Percentiles rank a stretch among this genome's conserved stretches.
These are phyloP conservation scores for Tyto alba DNA, from an alignment of 2,113 vertebrate genomes.

Conservation along the genomic window DNA sequence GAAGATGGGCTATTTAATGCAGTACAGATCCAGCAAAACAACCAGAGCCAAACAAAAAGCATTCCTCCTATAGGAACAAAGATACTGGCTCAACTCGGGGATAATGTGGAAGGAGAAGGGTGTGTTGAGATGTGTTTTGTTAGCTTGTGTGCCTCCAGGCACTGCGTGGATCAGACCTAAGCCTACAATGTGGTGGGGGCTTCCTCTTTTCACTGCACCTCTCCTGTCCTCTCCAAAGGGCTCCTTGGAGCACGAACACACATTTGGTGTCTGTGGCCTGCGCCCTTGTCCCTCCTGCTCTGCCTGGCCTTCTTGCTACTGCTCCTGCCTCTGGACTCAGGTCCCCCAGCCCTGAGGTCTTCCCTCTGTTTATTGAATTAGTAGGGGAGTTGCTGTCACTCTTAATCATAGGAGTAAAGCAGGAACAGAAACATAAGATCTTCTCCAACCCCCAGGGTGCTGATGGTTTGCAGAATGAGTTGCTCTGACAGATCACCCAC, in stretches of 20 bases:
- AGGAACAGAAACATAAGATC: background rate
- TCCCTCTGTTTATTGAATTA: background rate
- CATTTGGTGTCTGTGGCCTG: background rate
- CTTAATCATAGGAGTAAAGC: background rate
- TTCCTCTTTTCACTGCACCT: background rate
- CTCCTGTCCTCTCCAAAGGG: background rate
- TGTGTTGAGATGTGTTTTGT: background rate
- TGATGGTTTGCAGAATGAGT: background rate
- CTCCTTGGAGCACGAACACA: background rate
- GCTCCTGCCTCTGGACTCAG: background rate
- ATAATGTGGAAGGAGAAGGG: background rate
- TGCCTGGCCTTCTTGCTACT: background rate
- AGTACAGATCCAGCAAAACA: conserved; percentile 24
- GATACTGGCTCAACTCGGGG: background rate
- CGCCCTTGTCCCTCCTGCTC: background rate
- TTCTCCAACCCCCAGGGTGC: background rate
- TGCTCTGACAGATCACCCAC: background rate
- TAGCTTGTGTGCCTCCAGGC: background rate
- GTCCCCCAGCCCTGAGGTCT: background rate
- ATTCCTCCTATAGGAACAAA: background rate
- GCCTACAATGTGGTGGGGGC: fast-evolving
- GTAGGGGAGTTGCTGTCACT: background rate
- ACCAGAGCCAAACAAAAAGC: background rate
- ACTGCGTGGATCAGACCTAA: background rate
- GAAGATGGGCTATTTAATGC: conserved; percentile 47